Percentiles rank a stretch among this genome's conserved stretches.
Evolutionary conservation across 1,140 invertebrate genomes (phyloP).

Genomic region (Anastrepha obliqua): DNA sequence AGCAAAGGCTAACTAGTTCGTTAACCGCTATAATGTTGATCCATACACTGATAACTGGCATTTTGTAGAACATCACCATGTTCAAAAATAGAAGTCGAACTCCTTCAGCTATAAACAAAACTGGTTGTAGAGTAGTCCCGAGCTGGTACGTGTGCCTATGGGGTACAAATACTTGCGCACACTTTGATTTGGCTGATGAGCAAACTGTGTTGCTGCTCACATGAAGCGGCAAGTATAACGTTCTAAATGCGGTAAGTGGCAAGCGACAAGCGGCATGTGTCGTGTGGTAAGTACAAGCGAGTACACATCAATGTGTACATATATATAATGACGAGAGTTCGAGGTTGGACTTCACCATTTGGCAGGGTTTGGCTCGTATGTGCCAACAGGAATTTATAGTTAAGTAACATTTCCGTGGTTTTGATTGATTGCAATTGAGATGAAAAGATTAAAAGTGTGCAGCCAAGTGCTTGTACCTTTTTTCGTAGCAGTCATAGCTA

Average conservation of each 20-base stretch:
- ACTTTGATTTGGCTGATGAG: conserved; percentile 16
- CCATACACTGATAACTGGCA: too few relatives aligned
- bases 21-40: too few relatives aligned
- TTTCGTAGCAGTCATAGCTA: not conserved
- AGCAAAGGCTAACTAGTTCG: too few relatives aligned
- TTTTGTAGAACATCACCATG: too few relatives aligned
- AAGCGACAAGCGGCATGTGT: conserved; percentile 45
- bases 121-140: too few relatives aligned
- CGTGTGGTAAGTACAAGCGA: not conserved
- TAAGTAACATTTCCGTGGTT: conserved; percentile 51
- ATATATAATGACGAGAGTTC: not conserved
- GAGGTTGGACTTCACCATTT: not conserved
- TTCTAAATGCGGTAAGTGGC: conserved; percentile 46
- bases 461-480: not conserved
- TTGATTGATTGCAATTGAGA: conserved; percentile 54
- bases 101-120: too few relatives aligned
- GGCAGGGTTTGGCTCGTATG: not conserved
- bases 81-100: too few relatives aligned
- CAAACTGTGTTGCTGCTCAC: not conserved
- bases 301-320: not conserved
- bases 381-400: conserved; percentile 37
- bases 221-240: conserved; percentile 42
- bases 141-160: not conserved
- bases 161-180: not conserved
- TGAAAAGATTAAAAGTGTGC: conserved; percentile 25